Evolutionary conservation across 2,888 invertebrate genomes (phyloP).

Genomic region (Lycia hirtaria): DNA sequence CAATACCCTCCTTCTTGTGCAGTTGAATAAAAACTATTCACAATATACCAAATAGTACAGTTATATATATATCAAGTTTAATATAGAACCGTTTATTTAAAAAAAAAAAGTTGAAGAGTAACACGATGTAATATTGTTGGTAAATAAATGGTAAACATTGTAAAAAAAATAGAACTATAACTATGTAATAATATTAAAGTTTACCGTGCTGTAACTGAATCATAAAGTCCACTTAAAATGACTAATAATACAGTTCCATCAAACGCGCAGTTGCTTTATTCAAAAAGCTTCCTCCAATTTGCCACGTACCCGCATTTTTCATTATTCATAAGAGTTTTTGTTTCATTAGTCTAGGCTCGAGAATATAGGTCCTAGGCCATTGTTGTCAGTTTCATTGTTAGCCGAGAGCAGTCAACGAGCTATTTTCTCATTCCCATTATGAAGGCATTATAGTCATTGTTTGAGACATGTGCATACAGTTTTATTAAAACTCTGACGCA

Average conservation of each 20-base stretch:
- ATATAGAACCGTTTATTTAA: no score
- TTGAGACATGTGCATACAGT: conserved; percentile 68
- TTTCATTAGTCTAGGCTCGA: conserved; percentile 71
- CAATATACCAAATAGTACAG: no score
- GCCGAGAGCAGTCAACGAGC: conserved; percentile 73
- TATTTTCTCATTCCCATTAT: conserved; percentile 82
- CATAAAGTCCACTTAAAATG: no score
- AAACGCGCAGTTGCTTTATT: neutral
- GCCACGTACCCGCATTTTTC: conserved; percentile 63
- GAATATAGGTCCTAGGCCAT: conserved; percentile 74
- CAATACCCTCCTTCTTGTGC: no score
- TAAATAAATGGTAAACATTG: no score
- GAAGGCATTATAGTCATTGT: conserved; percentile 78
- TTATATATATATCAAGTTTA: no score
- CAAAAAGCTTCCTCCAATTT: conserved; percentile 57
- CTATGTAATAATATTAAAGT: no score
- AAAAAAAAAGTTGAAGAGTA: no score
- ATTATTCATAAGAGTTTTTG: conserved; percentile 69
- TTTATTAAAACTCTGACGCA: conserved; percentile 59
- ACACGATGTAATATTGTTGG: no score
- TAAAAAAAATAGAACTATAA: no score
- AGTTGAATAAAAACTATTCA: no score
- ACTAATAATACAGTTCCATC: neutral
- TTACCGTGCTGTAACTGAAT: no score
- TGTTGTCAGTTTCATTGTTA: conserved; percentile 76